Evolutionary conservation across 1,140 invertebrate genomes (phyloP).

Genomic region (Eueides isabella): DNA sequence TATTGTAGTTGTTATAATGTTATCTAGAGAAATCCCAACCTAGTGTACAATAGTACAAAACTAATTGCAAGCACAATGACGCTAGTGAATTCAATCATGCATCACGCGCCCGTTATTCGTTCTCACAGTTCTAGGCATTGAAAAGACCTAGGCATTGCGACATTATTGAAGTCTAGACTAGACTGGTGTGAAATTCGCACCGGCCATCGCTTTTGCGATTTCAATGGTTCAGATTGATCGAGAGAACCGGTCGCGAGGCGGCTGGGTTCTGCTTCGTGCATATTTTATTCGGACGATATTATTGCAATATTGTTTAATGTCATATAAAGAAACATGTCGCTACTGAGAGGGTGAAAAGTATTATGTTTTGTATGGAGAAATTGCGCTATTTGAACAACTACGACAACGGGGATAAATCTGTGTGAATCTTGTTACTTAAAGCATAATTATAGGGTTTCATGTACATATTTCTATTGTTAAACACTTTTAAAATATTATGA

Average conservation of each 20-base stretch:
- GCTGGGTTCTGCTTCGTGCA: slow-evolving; percentile 30
- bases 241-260: slow-evolving; percentile 62
- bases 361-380: slow-evolving; percentile 15
- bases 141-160: slow-evolving; percentile 66
- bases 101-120: slow-evolving; percentile 63
- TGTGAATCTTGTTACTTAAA: not conserved
- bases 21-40: slow-evolving; percentile 11
- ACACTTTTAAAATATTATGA: not conserved
- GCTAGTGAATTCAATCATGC: slow-evolving; percentile 55
- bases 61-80: slow-evolving; percentile 27
- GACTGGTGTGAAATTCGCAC: slow-evolving; percentile 77
- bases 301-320: slow-evolving; percentile 13
- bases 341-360: slow-evolving; percentile 7
- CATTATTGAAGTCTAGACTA: slow-evolving; percentile 70
- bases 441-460: slow-evolving; percentile 4
- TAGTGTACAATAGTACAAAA: slow-evolving; percentile 19
- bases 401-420: not conserved
- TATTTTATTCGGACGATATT: slow-evolving; percentile 20
- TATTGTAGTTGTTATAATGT: not conserved
- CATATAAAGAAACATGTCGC: slow-evolving; percentile 9
- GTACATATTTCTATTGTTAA: not conserved
- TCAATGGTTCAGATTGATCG: slow-evolving; percentile 69
- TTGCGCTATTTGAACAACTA: slow-evolving; percentile 8
- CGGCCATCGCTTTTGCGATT: slow-evolving; percentile 69
- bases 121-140: slow-evolving; percentile 71